A percentile compares a stretch with the other conserved stretches of the same genome.
Conservation (phyloP, 2,113 vertebrate genomes). For the Speoplatyrhinus poulsoni region DNA sequence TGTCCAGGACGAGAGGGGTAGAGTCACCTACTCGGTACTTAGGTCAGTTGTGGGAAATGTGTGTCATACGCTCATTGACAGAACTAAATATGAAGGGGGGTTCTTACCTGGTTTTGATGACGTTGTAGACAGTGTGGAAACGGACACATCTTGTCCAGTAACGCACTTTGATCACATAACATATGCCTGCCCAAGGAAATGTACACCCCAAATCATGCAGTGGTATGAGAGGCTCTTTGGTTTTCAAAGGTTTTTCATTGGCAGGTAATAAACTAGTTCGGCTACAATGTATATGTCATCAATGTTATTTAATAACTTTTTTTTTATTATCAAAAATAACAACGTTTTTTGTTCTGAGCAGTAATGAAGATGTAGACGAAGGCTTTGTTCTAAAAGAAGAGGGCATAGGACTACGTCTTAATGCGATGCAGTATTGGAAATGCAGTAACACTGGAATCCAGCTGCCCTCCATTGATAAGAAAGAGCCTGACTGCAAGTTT, state of each 20-base stretch:
- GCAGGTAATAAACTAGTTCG: constrained; percentile 56
- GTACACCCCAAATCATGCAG: constrained; percentile 69
- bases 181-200: constrained; percentile 75
- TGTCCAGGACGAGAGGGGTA: constrained; percentile 73
- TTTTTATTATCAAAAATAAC: neutral
- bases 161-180: constrained; percentile 92
- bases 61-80: constrained; percentile 88
- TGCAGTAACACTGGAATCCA: constrained; percentile 67
- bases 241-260: constrained; percentile 84
- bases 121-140: constrained; percentile 19
- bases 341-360: constrained; percentile 30
- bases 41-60: constrained; percentile 84
- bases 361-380: constrained; percentile 76
- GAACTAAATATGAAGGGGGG: constrained; percentile 71
- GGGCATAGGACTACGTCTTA: constrained; percentile 84
- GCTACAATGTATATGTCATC: neutral
- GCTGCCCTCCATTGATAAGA: constrained; percentile 48
- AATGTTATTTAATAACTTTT: neutral
- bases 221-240: constrained; percentile 89
- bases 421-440: constrained; percentile 80
- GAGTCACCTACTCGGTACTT: constrained; percentile 80
- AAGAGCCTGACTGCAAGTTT: constrained; percentile 82
- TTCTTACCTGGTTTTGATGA: constrained; percentile 86
- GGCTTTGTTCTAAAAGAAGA: constrained; percentile 77
- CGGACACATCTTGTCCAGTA: constrained; percentile 57